Base-by-base conservation (phyloP, 2,888 invertebrate species). In the Morpho achilles region DNA sequence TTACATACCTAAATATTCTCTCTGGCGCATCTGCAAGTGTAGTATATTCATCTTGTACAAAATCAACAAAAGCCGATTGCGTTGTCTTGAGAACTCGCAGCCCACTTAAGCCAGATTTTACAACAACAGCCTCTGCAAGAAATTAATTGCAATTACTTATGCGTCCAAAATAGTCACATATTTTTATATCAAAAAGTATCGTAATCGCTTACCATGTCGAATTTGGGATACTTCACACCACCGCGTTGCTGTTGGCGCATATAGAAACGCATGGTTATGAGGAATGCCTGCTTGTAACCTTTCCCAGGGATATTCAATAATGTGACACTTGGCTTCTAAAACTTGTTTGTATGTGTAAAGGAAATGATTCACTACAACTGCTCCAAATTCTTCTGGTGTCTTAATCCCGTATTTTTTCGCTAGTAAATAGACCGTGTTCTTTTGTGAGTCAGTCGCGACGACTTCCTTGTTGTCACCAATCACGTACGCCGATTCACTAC, bases 391-490 rank as follows among this genome's bases (percentile, higher is more conserved):
- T 78, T 96, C 96, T 0, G 95, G 95, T 39, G 94, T 94, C 68
- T 93, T 93, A 41, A 96, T 93, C 52, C 96, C 96, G 74, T 94
- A 91, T 71, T 95, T 94, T 75, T 95, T 96, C 7, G 96, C 96
- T 67, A 96, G 78, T 45, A 96, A 80, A 75, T 95, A 96, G 44
- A 96, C 94, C 1, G 95, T 96, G 75, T 96, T 96, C 83, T 96
- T 96, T 77, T 96, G 96, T 0, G 95, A 94, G 74, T 96, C 96
- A 0, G 96, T 96, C 8, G 96, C 96, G 16, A 96, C 94, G 61
- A 96, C 94, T 73, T 95, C 95, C 53, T 93, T 92, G 75, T 96
- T 96, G 80, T 96, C 95, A n/a, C 95, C 94, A 64, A 91, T 75
- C 0, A 94, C 82, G 79, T 95, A 96, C 65, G 96, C 95, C 65